Percentiles rank a stretch among this genome's conserved stretches.
phyloP scores from a whole-genome alignment of 2,888 invertebrate species.

The Fragum whitleyi region DNA sequence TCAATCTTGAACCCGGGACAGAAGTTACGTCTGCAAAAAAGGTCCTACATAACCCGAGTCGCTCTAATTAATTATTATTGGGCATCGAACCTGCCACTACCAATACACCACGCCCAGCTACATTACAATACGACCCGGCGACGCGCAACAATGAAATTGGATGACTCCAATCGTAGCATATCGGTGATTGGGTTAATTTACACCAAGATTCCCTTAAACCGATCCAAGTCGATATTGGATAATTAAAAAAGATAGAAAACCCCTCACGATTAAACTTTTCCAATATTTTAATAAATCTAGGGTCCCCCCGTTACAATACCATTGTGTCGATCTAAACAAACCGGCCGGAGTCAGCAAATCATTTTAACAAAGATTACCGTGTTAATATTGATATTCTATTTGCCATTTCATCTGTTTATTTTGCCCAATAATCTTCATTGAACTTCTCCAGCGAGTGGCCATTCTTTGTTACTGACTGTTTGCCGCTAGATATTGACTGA shows the following conservation, averaged over 20 bases:
- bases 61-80: no score
- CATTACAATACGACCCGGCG: neutral
- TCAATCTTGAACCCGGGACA: no score
- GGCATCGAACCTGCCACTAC: no score
- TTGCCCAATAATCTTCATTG: conserved; percentile 59
- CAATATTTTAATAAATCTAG: conserved; percentile 10
- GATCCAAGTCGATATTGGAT: conserved; percentile 9
- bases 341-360: conserved; percentile 25
- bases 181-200: neutral
- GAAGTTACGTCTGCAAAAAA: no score
- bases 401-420: conserved; percentile 62
- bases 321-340: conserved; percentile 26
- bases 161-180: neutral
- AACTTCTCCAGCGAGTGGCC: conserved; percentile 46
- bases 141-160: neutral
- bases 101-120: no score
- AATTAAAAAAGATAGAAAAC: conserved; percentile 16
- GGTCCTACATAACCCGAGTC: no score
- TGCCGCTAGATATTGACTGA: conserved; percentile 33
- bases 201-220: conserved; percentile 4
- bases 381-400: conserved; percentile 62
- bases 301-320: conserved; percentile 9
- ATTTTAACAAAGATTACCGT: conserved; percentile 42
- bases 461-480: conserved; percentile 55
- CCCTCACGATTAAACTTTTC: conserved; percentile 18